These are phyloP conservation scores for Apocheima hispidaria DNA, from an alignment of 2,888 invertebrate species.

Conservation along the genomic window DNA sequence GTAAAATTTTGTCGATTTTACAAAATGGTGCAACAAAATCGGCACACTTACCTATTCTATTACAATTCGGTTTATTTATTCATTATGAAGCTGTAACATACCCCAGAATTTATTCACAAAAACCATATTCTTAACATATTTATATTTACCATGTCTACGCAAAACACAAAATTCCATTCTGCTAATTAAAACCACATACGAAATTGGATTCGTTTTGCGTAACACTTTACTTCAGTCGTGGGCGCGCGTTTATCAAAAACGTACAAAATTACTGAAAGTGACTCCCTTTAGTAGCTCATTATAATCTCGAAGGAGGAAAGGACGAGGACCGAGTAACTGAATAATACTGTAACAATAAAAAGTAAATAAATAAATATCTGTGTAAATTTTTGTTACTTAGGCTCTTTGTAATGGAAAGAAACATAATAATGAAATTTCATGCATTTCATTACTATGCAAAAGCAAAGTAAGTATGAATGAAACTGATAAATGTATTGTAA, in stretches of 20 bases:
- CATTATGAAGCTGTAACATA: not conserved
- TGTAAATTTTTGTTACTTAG: too few relatives aligned
- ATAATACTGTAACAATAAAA: too few relatives aligned
- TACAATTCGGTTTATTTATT: not conserved
- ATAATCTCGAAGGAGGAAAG: conserved; percentile 3
- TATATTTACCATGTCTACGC: not conserved
- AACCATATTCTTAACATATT: not conserved
- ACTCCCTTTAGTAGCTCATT: conserved; percentile 21
- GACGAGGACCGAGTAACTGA: conserved; percentile 14
- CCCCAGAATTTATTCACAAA: not conserved
- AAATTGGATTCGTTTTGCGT: conserved; percentile 25
- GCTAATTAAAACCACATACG: conserved; percentile 30
- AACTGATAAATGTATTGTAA: too few relatives aligned
- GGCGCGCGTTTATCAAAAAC: conserved; percentile 24
- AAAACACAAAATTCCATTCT: not conserved
- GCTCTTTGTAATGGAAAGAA: too few relatives aligned
- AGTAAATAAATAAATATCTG: too few relatives aligned
- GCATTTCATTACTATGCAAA: too few relatives aligned
- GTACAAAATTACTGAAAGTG: conserved; percentile 22
- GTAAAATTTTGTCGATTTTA: too few relatives aligned
- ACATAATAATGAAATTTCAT: too few relatives aligned
- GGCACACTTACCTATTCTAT: too few relatives aligned
- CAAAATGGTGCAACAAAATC: too few relatives aligned
- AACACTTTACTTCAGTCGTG: conserved; percentile 17
- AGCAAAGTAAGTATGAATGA: too few relatives aligned